Base-by-base conservation (phyloP, 23 tunicate species). In the Trididemnum nubilum region DNA sequence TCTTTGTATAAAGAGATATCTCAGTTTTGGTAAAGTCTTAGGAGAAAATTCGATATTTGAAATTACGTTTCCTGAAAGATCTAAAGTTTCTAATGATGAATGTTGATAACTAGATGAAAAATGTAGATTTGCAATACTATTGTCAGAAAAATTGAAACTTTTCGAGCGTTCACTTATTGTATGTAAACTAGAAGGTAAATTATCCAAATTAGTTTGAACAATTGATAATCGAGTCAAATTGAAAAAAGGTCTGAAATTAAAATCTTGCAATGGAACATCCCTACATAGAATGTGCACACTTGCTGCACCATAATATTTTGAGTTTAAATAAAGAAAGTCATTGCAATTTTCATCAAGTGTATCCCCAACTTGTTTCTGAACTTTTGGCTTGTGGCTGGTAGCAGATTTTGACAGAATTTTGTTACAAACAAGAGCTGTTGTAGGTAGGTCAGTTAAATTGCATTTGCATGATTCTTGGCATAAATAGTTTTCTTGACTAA, bases 61-160 rank as follows among this genome's bases (percentile, higher is more conserved):
- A 82, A 82, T 71, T 33, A 23, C 34, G 49, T 82, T 82, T 37
- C 35, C 2, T 3, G 86, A 70, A 1, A 82, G 21, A 71, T 82
- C 86, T 30, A 82, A 67, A 1, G 7, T 12, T 51, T 70, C 29
- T 24, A 82, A 54, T 1, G 2, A 4, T 12, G 21, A 29, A 28
- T 26, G 23, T 12, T 28, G 2, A 52, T 35, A 21, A 51, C 2
- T 23, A 2, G 38, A 18, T 25, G 66, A 19, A 52, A 77, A 52
- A 54, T 52, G 25, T 4, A 77, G 3, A 12, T 52, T 51, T 5
- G 22, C 26, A 30, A 77, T 52, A 52, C 21, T 33, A 24, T 82
- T 82, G 9, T 38, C 19, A 32, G 86, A 82, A 22, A 82, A 49
- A 54, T 82, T 82, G 15, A 70, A 71, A 33, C 32, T 24, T 50